These are phyloP conservation scores for Axinella damicornis DNA, from an alignment of 37 sponge, comb jelly and placozoan species.

Conservation along the genomic window DNA sequence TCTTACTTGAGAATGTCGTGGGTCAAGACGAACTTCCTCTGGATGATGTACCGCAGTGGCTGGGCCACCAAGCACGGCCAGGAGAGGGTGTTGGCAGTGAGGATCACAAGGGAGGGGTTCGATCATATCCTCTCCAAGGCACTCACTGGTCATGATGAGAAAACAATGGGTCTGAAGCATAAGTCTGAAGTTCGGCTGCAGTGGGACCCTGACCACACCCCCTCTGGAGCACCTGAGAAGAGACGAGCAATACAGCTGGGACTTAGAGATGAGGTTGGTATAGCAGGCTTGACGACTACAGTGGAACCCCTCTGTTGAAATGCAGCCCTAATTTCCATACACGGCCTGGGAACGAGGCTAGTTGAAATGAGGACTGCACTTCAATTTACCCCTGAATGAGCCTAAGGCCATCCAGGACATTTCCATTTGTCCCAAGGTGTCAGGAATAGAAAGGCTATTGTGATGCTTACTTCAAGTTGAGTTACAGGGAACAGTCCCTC, in stretches of 20 bases:
- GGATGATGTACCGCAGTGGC: constrained; percentile 88
- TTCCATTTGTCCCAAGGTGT: too few relatives aligned
- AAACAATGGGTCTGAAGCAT: constrained; percentile 23
- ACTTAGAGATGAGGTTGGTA: constrained; percentile 69
- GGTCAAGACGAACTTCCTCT: constrained; percentile 91
- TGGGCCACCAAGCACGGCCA: constrained; percentile 76
- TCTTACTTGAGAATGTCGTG: constrained; percentile 84
- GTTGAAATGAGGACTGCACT: too few relatives aligned
- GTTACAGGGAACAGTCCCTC: too few relatives aligned
- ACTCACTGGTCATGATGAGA: constrained; percentile 64
- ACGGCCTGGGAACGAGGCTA: too few relatives aligned
- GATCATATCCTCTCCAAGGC: constrained; percentile 72
- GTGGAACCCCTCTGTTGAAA: not conserved
- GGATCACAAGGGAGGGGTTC: constrained; percentile 73
- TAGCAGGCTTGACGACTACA: not conserved
- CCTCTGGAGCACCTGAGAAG: constrained; percentile 52
- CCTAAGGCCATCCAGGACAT: too few relatives aligned
- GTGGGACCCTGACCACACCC: constrained; percentile 87
- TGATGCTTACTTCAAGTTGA: too few relatives aligned
- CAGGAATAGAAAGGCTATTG: too few relatives aligned
- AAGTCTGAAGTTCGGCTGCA: constrained; percentile 71
- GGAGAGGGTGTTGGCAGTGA: constrained; percentile 75
- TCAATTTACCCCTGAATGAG: too few relatives aligned
- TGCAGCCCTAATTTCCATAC: not conserved
- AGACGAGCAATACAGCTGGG: constrained; percentile 84